Evolutionary conservation across 2,888 invertebrate species (phyloP).

Genomic region (Celastrina argiolus): DNA sequence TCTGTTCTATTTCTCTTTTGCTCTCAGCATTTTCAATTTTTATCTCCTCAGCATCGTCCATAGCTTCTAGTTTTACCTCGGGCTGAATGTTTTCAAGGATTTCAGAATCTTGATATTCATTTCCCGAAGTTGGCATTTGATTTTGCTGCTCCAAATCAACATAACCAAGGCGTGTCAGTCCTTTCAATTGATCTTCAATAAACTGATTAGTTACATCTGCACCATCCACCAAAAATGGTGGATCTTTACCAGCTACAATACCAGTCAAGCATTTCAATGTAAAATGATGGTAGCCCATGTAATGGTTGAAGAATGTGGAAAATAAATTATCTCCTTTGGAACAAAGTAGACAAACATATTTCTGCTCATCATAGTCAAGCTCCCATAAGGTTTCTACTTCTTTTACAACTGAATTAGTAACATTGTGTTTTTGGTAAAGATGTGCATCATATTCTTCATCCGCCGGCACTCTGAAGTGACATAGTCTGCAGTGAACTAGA

Average conservation of each 20-base stretch:
- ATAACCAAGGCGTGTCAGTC: slow-evolving; percentile 53
- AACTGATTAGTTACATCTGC: slow-evolving; percentile 61
- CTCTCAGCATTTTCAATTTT: slow-evolving; percentile 32
- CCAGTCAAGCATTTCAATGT: slow-evolving; percentile 66
- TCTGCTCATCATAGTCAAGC: slow-evolving; percentile 50
- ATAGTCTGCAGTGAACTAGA: slow-evolving; percentile 65
- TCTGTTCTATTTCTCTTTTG: slow-evolving; percentile 29
- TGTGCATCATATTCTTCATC: slow-evolving; percentile 60
- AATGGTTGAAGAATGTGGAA: slow-evolving; percentile 61
- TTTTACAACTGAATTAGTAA: slow-evolving; percentile 50
- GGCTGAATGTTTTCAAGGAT: slow-evolving; percentile 38
- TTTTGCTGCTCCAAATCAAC: slow-evolving; percentile 48
- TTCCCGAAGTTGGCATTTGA: slow-evolving; percentile 18
- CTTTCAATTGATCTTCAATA: slow-evolving; percentile 53
- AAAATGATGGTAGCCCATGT: slow-evolving; percentile 66
- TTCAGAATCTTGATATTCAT: slow-evolving; percentile 30
- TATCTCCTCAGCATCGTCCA: slow-evolving; percentile 38
- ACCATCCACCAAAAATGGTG: slow-evolving; percentile 58
- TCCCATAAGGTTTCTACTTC: slow-evolving; percentile 58
- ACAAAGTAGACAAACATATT: slow-evolving; percentile 60
- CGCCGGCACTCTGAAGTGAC: slow-evolving; percentile 60
- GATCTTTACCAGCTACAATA: slow-evolving; percentile 56
- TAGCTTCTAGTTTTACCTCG: slow-evolving; percentile 45
- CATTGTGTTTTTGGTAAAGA: slow-evolving; percentile 62
- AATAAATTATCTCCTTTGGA: slow-evolving; percentile 50